Conservation (phyloP, 1,140 invertebrate species). For the Oreohelix idahoensis region DNA sequence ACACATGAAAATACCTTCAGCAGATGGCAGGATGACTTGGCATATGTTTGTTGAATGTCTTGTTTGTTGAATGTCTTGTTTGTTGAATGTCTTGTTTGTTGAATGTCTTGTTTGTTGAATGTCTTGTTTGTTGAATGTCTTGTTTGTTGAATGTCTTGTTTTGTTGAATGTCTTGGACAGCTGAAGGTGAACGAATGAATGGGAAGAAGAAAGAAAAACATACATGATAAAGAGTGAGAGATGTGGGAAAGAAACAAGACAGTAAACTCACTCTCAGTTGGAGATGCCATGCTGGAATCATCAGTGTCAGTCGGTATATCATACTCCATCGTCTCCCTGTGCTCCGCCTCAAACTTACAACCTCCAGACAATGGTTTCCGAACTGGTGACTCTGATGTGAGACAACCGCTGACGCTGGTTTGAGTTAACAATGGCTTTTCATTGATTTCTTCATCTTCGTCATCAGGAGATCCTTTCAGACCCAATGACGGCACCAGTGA, state of each 20-base stretch:
- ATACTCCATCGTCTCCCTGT: slow-evolving; percentile 54
- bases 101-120: too few relatives aligned
- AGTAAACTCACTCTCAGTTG: slow-evolving; percentile 54
- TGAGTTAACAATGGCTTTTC: not conserved
- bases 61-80: too few relatives aligned
- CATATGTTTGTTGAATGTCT: too few relatives aligned
- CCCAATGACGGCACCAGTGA: slow-evolving; percentile 63
- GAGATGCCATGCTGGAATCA: slow-evolving; percentile 58
- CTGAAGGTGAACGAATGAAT: too few relatives aligned
- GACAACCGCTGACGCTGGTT: not conserved
- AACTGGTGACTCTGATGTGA: not conserved
- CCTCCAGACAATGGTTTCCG: not conserved
- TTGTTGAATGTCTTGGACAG: too few relatives aligned
- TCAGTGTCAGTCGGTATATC: slow-evolving; percentile 63
- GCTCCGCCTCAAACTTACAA: not conserved
- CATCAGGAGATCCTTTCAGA: slow-evolving; percentile 49
- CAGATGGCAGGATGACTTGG: too few relatives aligned
- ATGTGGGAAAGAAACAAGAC: not conserved
- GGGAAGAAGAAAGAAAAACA: too few relatives aligned
- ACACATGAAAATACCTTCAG: too few relatives aligned
- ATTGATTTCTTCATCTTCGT: slow-evolving; percentile 36
- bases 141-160: too few relatives aligned
- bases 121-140: too few relatives aligned
- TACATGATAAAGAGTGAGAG: too few relatives aligned
- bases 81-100: too few relatives aligned